Evolutionary conservation across 2,113 vertebrate species (phyloP), one percentile per base, ranked within the genome.

Genomic region (Tupaia chinensis): DNA sequence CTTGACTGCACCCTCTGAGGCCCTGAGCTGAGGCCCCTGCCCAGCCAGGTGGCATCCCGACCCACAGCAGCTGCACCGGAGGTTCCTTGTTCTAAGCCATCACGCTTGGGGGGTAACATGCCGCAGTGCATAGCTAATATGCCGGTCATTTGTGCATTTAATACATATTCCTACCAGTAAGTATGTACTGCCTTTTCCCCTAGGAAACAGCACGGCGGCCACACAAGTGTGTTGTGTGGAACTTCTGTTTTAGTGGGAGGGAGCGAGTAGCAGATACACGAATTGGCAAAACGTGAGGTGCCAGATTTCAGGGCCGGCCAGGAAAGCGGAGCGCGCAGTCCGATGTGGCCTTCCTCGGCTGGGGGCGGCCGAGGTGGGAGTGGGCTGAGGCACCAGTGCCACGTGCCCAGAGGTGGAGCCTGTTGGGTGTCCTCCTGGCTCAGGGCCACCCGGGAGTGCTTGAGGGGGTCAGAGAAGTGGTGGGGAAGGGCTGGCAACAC

Each of bases 91-190:
- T 78, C 94, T 74, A 92, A 90, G 23, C 25, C 70, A 86, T 29
- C 17, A 69, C n/a, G 32, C 86, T 92, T 53, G 34, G 32, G 9
- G 27, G 60, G 9, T 77, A 60, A 53, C 85, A 20, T 79, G 29
- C 9, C 56, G 56, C 56, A 92, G 27, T 56, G 72, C 80, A 89
- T 65, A 84, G 29, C 19, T 69, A 73, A 89, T 61, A 56, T 9
- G 61, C 19, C 61, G 94, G 69, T 63, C 8, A 92, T 82, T 85
- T 95, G 61, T 68, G 94, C 54, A 89, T 90, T 89, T 92, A 91
- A 76, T 94, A 87, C 70, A 44, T 93, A 76, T 44, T 58, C 66
- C 70, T 53, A 44, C 5, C 44, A 44, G 44, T 44, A 44, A 44
- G 5, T 44, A 44, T 44, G 3, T 44, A 44, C 44, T 44, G 44